A percentile compares a stretch with the other conserved stretches of the same genome.
phyloP scores from a whole-genome alignment of 2,797 vertebrate genomes.

The Denticeps clupeoides region DNA sequence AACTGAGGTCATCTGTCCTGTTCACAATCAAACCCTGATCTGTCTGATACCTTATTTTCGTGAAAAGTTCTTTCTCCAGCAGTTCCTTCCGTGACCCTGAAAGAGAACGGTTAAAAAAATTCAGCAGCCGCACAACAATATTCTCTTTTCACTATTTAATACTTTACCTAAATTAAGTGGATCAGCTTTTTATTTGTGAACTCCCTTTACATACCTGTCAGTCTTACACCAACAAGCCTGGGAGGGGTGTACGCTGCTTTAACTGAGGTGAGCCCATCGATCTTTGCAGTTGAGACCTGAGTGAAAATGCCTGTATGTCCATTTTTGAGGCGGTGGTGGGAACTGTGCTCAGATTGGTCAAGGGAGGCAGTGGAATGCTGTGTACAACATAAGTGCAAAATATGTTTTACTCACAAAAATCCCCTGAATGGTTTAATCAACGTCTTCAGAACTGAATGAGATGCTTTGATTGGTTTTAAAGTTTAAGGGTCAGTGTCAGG shows the following conservation, averaged over 20 bases:
- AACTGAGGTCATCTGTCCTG: conserved; percentile 13
- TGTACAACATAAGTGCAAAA: no score
- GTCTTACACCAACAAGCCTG: conserved; percentile 30
- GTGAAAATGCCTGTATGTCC: conserved; percentile 47
- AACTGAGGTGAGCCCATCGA: conserved; percentile 40
- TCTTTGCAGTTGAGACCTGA: conserved; percentile 27
- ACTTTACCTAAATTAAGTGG: no score
- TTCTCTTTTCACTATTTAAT: no score
- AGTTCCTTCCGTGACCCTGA: conserved; percentile 50
- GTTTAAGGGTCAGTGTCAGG: no score
- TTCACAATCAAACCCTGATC: conserved; percentile 10
- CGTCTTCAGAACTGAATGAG: no score
- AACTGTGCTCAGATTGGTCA: conserved; percentile 20
- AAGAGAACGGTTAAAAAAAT: conserved; percentile 17
- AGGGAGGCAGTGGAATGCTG: conserved; percentile 34
- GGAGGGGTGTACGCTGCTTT: conserved; percentile 31
- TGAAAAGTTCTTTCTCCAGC: conserved; percentile 44
- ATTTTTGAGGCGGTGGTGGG: conserved; percentile 24
- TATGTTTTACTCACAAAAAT: background rate
- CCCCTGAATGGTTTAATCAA: background rate
- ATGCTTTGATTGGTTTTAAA: no score
- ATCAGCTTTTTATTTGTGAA: no score
- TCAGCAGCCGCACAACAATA: background rate
- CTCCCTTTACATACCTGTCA: conserved; percentile 38
- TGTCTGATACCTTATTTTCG: conserved; percentile 49